phyloP scores from a whole-genome alignment of 2,113 vertebrate genomes.

The Romanogobio albipinnatus region DNA sequence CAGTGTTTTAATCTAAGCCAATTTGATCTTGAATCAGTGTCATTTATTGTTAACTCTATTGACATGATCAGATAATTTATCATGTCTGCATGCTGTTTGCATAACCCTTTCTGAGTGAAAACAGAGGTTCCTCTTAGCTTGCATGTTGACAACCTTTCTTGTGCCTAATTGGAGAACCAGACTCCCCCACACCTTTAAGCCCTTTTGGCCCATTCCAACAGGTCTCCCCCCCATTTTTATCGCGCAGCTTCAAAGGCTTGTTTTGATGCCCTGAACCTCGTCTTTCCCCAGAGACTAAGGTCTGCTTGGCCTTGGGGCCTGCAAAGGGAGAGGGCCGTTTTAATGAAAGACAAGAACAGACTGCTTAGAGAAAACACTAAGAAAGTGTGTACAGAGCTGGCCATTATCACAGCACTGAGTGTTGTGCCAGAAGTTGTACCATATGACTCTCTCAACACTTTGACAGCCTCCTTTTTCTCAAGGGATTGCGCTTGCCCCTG shows the following conservation, averaged over 20 bases:
- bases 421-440: slow-evolving; percentile 23
- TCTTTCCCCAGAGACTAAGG: slow-evolving; percentile 56
- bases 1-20: background rate
- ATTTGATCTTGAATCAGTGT: too few species aligned
- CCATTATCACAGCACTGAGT: slow-evolving; percentile 35
- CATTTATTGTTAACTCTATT: background rate
- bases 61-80: slow-evolving; percentile 30
- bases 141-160: slow-evolving; percentile 62
- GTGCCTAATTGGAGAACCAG: slow-evolving; percentile 51
- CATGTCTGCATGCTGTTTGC: slow-evolving; percentile 70
- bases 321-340: slow-evolving; percentile 57
- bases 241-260: slow-evolving; percentile 69
- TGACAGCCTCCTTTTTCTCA: slow-evolving; percentile 11
- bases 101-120: slow-evolving; percentile 67
- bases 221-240: slow-evolving; percentile 71
- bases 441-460: background rate
- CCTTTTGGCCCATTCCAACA: slow-evolving; percentile 67
- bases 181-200: slow-evolving; percentile 50
- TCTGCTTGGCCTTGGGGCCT: slow-evolving; percentile 60
- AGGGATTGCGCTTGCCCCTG: background rate
- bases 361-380: slow-evolving; percentile 60
- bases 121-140: slow-evolving; percentile 68
- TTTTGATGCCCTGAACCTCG: slow-evolving; percentile 60
- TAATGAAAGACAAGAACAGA: slow-evolving; percentile 37
- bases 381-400: slow-evolving; percentile 55